Conservation (phyloP, 2,888 invertebrate species). For the Laspeyria flexula region DNA sequence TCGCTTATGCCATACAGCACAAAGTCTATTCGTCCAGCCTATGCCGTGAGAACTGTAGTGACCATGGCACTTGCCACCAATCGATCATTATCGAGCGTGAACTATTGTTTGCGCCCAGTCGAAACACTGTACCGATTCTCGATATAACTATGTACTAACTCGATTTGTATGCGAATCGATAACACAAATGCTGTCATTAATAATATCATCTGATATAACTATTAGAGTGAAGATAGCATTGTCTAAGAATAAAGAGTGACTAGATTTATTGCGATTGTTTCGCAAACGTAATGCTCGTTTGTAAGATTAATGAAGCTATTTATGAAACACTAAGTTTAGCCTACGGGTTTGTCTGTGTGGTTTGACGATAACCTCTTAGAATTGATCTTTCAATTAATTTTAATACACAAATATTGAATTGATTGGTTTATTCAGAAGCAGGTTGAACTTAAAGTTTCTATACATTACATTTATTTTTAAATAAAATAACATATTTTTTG, state of each 20-base stretch:
- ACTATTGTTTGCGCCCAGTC: slow-evolving; percentile 47
- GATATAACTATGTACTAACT: slow-evolving; percentile 4
- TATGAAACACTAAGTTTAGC: background rate
- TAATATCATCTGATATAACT: slow-evolving; percentile 1
- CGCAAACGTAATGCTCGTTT: background rate
- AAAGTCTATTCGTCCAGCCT: slow-evolving; percentile 20
- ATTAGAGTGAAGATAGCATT: slow-evolving; percentile 8
- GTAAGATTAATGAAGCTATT: background rate
- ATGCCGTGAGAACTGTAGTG: slow-evolving; percentile 60
- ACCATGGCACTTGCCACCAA: slow-evolving; percentile 61
- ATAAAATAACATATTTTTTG: too few relatives aligned
- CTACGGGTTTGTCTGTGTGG: background rate
- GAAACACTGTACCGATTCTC: slow-evolving; percentile 13
- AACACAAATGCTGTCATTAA: slow-evolving; percentile 11
- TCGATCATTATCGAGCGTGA: slow-evolving; percentile 54
- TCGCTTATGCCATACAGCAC: slow-evolving; percentile 22
- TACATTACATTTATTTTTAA: too few relatives aligned
- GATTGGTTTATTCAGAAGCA: too few relatives aligned
- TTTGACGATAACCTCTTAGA: too few relatives aligned
- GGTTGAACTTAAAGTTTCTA: too few relatives aligned
- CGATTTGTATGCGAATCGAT: slow-evolving; percentile 6
- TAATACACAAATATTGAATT: too few relatives aligned
- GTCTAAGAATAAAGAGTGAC: slow-evolving; percentile 3
- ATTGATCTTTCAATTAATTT: too few relatives aligned
- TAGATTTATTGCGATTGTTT: background rate